phyloP scores from a whole-genome alignment of 2,797 vertebrate genomes.

The Squalus acanthias region DNA sequence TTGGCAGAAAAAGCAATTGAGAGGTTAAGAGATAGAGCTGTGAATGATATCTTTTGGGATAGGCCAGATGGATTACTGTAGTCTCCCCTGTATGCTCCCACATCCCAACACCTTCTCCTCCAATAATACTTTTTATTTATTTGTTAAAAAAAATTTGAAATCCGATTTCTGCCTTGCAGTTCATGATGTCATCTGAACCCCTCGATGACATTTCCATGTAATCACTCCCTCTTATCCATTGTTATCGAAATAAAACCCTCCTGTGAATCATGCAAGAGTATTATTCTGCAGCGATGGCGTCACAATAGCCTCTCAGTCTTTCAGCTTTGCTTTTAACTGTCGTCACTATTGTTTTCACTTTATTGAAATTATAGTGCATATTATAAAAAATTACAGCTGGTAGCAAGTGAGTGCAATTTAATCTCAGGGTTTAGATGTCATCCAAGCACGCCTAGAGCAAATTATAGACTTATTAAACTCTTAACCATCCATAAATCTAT shows the following conservation, averaged over 20 bases:
- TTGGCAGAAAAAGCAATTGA: too few species aligned
- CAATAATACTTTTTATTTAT: not conserved
- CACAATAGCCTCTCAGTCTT: not conserved
- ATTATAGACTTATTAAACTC: conserved; percentile 37
- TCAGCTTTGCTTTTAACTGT: conserved; percentile 2
- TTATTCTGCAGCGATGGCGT: not conserved
- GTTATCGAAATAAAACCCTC: not conserved
- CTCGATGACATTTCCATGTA: not conserved
- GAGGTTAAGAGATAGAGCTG: too few species aligned
- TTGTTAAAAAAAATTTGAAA: not conserved
- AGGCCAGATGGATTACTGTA: not conserved
- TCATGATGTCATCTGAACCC: conserved; percentile 22
- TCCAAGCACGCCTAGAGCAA: conserved; percentile 23
- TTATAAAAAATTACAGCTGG: conserved; percentile 35
- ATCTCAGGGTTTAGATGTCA: conserved; percentile 31
- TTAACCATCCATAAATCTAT: conserved; percentile 37
- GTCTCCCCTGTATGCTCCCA: not conserved
- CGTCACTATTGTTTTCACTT: conserved; percentile 14
- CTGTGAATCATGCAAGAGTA: not conserved
- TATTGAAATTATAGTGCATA: conserved; percentile 36
- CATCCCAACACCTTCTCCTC: not conserved
- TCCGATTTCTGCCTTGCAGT: not conserved
- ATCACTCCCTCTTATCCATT: not conserved
- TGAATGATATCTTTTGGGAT: not conserved
- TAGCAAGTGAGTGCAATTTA: conserved; percentile 34